A percentile compares a stretch with the other conserved stretches of the same genome.
These are phyloP conservation scores for Noturus placidus DNA, from an alignment of 2,113 vertebrate genomes.

Conservation along the genomic window DNA sequence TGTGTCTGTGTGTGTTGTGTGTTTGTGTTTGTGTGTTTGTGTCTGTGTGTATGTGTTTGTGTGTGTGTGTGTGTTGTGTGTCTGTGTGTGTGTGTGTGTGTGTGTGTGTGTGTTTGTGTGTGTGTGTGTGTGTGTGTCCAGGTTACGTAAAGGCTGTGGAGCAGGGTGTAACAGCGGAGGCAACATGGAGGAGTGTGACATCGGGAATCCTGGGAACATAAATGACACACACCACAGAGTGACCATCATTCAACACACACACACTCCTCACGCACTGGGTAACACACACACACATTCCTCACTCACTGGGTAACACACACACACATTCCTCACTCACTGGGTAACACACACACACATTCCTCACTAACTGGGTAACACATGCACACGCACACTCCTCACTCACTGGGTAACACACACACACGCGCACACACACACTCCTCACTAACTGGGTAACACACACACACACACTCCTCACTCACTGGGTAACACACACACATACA, in stretches of 20 bases:
- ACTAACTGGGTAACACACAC: constrained; percentile 41
- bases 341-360: constrained; percentile 58
- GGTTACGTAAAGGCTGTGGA: constrained; percentile 94
- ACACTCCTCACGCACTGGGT: constrained; percentile 84
- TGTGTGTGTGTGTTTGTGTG: neutral
- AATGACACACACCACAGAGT: constrained; percentile 73
- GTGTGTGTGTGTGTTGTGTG: neutral
- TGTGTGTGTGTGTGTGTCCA: constrained; percentile 52
- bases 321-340: constrained; percentile 75
- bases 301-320: constrained; percentile 78
- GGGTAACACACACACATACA: constrained; percentile 64
- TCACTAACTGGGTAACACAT: too few species aligned
- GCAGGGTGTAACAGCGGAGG: constrained; percentile 98
- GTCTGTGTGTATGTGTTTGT: neutral
- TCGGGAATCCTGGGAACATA: constrained; percentile 55
- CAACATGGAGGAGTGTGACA: constrained; percentile 93
- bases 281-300: constrained; percentile 75
- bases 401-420: constrained; percentile 73
- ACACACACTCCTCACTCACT: constrained; percentile 79
- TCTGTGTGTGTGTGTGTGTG: neutral
- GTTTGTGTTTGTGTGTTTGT: neutral
- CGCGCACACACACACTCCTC: constrained; percentile 71
- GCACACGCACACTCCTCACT: constrained; percentile 76
- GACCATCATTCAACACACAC: constrained; percentile 75
- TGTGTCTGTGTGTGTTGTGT: constrained; percentile 17